phyloP scores from a whole-genome alignment of 2,113 vertebrate species.

The Eubucco bourcierii region DNA sequence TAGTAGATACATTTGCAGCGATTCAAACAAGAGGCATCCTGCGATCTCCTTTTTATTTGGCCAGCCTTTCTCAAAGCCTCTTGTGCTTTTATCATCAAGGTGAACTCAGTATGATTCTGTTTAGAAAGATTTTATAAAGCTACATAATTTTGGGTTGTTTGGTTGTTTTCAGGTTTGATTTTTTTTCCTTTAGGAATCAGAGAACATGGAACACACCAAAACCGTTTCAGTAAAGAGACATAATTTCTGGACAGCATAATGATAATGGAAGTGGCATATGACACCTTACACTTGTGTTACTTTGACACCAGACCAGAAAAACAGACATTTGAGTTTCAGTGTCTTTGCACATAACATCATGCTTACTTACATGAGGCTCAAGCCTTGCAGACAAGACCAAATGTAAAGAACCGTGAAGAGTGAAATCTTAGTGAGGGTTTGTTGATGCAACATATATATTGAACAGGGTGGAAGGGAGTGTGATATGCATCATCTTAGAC shows the following conservation, averaged over 20 bases:
- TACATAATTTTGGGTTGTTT: accelerated
- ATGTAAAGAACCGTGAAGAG: background rate
- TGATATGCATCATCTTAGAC: background rate
- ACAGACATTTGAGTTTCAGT: background rate
- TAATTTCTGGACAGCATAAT: background rate
- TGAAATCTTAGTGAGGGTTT: background rate
- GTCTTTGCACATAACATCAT: background rate
- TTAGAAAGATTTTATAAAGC: background rate
- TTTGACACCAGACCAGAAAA: background rate
- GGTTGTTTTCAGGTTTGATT: too few species aligned
- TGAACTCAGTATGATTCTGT: background rate
- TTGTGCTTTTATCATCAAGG: background rate
- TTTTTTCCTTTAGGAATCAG: background rate
- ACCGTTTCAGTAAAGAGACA: background rate
- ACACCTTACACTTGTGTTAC: background rate
- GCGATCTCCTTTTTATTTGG: background rate
- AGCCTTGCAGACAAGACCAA: background rate
- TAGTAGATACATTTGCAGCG: background rate
- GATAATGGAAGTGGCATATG: background rate
- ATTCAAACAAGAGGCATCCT: background rate
- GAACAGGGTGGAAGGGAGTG: background rate
- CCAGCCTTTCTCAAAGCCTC: background rate
- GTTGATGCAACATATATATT: background rate
- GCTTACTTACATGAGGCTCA: background rate
- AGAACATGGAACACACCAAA: background rate